Percentiles rank a stretch among this genome's conserved stretches.
These are phyloP conservation scores for Stenichneumon culpator DNA, from an alignment of 2,888 invertebrate species.

Conservation along the genomic window DNA sequence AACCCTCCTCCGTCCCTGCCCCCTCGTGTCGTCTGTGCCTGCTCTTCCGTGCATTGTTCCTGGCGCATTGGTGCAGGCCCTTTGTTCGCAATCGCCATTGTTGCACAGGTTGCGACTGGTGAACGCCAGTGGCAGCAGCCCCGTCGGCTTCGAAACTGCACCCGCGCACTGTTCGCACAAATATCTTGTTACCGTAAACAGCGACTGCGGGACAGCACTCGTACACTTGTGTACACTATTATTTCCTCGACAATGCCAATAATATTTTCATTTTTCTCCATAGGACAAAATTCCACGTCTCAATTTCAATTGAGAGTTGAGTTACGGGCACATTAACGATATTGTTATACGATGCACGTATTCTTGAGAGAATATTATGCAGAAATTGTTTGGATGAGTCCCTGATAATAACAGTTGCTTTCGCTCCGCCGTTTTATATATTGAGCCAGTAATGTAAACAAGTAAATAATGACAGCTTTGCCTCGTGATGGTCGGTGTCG, in stretches of 20 bases:
- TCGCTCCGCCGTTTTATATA: neutral
- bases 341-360: neutral
- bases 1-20: conserved; percentile 5
- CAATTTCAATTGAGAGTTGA: neutral
- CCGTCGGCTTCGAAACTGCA: conserved; percentile 36
- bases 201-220: neutral
- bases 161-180: conserved; percentile 4
- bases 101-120: conserved; percentile 53
- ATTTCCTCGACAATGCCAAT: conserved; percentile 1
- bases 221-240: neutral
- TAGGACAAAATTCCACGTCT: neutral
- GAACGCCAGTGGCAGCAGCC: conserved; percentile 25
- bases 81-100: conserved; percentile 68
- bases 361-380: neutral
- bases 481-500: too few species aligned
- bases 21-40: conserved; percentile 9
- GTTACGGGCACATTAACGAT: neutral
- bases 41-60: conserved; percentile 25
- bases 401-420: neutral
- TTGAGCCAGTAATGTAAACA: too few species aligned
- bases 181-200: conserved; percentile 10
- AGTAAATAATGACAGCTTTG: too few species aligned
- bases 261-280: conserved; percentile 34
- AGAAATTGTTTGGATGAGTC: neutral
- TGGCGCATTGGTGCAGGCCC: conserved; percentile 63